Base-by-base conservation (phyloP, 2,888 invertebrate species). In the Sinohyriopsis cumingii region DNA sequence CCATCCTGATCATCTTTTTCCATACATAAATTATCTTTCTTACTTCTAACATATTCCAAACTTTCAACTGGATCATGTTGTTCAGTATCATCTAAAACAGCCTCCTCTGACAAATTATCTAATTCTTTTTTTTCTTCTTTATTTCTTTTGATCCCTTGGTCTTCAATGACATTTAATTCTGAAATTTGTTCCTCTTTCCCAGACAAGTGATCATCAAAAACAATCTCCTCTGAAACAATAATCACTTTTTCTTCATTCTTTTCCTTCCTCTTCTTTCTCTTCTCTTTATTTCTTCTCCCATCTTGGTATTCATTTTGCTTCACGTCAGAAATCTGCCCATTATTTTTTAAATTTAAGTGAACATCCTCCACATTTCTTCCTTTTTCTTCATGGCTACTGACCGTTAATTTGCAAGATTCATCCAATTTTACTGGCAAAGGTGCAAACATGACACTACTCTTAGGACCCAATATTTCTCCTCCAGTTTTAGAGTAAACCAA, bases 191-290 rank as follows among this genome's bases (percentile, higher is more conserved):
- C 28, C 28, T 59, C 53, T 68, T 68, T 55, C 59, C 59, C 5
- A 68, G 28, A 59, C 68, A 63, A 7, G 63, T 63, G 24, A 63
- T 68, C 18, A 59, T 68, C 59, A 3, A 25, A 20, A 6, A 24
- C 28, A 55, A 15, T 24, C 19, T 71, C 67, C 53, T 59, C 56
- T 61, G 71, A 59, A 25, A 22, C 65, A 20, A 64, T 69, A 15
- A 55, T 55, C 25, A 55, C 57, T 24, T 59, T 68, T 45, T 19
- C 20, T 33, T 25, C 33, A 57, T 59, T 19, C 15, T 18, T 20
- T 20, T 56, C 28, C 22, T 63, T 33, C 33, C 53, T 20, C 28
- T 61, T 25, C 28, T 20, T 63, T 25, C 22, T 63, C n/a, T 63
- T 53, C 22, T 19, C 22, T 60, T 20, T 28, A 20, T 28, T 20